These are phyloP conservation scores for Vanessa cardui DNA, from an alignment of 2,888 invertebrate genomes.

Conservation along the genomic window DNA sequence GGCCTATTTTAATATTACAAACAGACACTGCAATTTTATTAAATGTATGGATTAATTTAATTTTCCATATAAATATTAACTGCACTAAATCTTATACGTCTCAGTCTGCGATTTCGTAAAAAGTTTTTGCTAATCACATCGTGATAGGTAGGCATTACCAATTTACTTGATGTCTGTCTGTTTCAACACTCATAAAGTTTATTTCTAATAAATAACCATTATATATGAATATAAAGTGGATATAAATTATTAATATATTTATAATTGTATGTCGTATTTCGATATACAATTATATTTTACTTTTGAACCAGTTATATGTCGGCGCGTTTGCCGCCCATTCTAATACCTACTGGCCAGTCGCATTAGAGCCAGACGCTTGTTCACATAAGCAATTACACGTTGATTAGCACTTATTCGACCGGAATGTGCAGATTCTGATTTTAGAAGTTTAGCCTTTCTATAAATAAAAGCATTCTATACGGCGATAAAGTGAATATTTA, in stretches of 20 bases:
- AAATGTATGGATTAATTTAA: too few relatives aligned
- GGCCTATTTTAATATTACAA: too few relatives aligned
- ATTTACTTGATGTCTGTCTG: too few relatives aligned
- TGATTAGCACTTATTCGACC: constrained; percentile 6
- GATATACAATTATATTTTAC: neutral
- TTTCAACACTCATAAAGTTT: too few relatives aligned
- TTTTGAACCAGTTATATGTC: constrained; percentile 3
- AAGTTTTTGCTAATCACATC: too few relatives aligned
- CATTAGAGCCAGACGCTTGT: constrained; percentile 1
- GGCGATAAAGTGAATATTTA: neutral
- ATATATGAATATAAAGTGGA: neutral
- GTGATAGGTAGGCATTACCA: too few relatives aligned
- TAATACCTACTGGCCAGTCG: neutral
- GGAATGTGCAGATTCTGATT: constrained; percentile 2
- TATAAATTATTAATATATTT: neutral
- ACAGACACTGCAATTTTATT: too few relatives aligned
- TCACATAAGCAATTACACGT: constrained; percentile 4
- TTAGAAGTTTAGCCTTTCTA: neutral
- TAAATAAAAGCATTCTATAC: neutral
- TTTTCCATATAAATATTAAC: too few relatives aligned
- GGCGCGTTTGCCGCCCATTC: neutral
- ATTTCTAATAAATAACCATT: too few relatives aligned
- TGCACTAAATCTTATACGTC: too few relatives aligned
- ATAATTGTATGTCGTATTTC: neutral
- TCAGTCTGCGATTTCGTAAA: too few relatives aligned